Conservation (phyloP, 2,113 vertebrate genomes). For the Acanthochromis polyacanthus region DNA sequence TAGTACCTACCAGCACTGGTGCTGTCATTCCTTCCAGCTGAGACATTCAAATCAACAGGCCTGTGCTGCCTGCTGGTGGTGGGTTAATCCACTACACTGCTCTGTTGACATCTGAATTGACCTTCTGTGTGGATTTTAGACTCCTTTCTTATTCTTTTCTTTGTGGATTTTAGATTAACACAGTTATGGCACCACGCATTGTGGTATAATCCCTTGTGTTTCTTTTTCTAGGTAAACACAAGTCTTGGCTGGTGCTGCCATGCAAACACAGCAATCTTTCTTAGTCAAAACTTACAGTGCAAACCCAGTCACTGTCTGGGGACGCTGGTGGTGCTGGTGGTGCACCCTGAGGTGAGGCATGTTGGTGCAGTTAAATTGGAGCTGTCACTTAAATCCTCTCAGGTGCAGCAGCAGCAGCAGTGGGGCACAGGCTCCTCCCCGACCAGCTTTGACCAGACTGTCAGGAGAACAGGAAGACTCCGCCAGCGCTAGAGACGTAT, state of each 20-base stretch:
- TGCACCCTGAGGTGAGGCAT: neutral
- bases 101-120: neutral
- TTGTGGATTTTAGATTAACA: neutral
- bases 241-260: no score
- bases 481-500: neutral
- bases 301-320: neutral
- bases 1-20: no score
- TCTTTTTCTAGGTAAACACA: no score
- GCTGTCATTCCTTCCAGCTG: neutral
- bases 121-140: neutral
- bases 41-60: neutral
- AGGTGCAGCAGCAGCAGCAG: conserved; percentile 71
- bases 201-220: no score
- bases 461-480: conserved; percentile 79
- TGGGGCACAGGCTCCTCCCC: conserved; percentile 60
- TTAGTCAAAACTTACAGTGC: neutral
- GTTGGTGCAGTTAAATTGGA: neutral
- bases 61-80: conserved; percentile 37
- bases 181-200: neutral
- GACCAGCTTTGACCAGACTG: conserved; percentile 42
- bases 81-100: conserved; percentile 1
- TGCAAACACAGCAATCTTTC: neutral
- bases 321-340: no score
- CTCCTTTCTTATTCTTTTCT: neutral
- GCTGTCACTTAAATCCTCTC: conserved; percentile 58